A percentile compares a stretch with the other conserved stretches of the same genome.
phyloP scores from a whole-genome alignment of 2,113 vertebrate genomes.

The Ibidorhyncha struthersii region DNA sequence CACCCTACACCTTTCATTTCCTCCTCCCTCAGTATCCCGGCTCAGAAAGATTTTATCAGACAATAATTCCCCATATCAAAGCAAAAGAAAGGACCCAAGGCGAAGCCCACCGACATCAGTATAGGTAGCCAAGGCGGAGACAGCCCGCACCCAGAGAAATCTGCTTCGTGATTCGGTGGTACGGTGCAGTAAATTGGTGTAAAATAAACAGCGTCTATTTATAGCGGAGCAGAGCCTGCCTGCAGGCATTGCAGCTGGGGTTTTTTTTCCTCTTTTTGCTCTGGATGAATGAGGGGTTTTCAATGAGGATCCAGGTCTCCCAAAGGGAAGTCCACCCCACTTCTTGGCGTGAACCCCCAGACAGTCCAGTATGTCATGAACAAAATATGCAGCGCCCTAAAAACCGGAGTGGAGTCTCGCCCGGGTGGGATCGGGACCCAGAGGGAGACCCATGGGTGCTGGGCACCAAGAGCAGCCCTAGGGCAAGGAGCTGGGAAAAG shows the following conservation, averaged over 20 bases:
- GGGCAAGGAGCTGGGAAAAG: neutral
- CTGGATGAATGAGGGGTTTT: conserved; percentile 10
- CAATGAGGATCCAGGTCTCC: conserved; percentile 32
- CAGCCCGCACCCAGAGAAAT: neutral
- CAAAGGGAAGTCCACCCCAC: conserved; percentile 48
- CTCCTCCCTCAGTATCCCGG: neutral
- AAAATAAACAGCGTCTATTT: conserved; percentile 5
- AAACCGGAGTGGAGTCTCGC: conserved; percentile 14
- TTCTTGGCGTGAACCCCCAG: conserved; percentile 62
- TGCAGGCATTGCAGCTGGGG: neutral
- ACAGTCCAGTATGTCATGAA: conserved; percentile 69
- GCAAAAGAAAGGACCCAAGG: neutral
- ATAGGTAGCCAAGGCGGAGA: neutral
- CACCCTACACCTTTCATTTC: neutral
- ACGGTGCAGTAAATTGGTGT: neutral
- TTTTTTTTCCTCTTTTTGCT: neutral
- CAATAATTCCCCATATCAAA: neutral
- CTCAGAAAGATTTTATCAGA: neutral
- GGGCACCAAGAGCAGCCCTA: neutral
- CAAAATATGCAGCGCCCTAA: conserved; percentile 72
- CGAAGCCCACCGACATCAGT: neutral
- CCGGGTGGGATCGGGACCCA: neutral
- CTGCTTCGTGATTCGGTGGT: neutral
- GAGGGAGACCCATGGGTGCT: neutral
- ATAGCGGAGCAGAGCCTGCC: neutral